These are phyloP conservation scores for Trissolcus japonicus DNA, from an alignment of 2,888 invertebrate genomes.

Conservation along the genomic window DNA sequence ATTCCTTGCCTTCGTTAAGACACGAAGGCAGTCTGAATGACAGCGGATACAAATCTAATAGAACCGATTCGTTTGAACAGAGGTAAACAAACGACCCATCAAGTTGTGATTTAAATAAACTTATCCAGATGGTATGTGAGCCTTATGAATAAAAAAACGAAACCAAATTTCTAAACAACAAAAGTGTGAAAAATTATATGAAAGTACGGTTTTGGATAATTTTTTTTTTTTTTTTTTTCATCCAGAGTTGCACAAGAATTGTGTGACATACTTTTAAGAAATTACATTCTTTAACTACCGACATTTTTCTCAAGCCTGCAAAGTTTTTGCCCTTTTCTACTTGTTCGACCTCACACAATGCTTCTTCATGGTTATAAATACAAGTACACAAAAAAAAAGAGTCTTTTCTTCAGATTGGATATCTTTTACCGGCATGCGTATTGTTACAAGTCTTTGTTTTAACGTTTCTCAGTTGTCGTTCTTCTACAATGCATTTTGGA, in stretches of 20 bases:
- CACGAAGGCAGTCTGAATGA: conserved; percentile 92
- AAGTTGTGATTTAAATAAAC: conserved; percentile 6
- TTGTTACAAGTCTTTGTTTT: conserved; percentile 49
- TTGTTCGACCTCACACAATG: conserved; percentile 42
- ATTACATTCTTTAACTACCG: conserved; percentile 35
- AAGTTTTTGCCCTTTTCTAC: conserved; percentile 38
- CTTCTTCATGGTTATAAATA: conserved; percentile 28
- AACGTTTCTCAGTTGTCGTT: conserved; percentile 27
- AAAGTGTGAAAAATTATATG: conserved; percentile 53
- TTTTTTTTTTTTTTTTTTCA: no score
- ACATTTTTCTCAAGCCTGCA: conserved; percentile 20
- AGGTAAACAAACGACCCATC: conserved; percentile 79
- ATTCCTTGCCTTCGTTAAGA: conserved; percentile 89
- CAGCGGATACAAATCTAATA: conserved; percentile 90
- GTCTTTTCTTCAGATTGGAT: conserved; percentile 49
- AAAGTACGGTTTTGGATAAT: background rate
- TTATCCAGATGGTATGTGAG: background rate
- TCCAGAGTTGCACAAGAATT: conserved; percentile 2
- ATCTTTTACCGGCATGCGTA: conserved; percentile 35
- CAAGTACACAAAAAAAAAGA: conserved; percentile 28
- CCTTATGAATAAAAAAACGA: background rate
- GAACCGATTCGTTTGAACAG: conserved; percentile 91
- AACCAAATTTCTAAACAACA: conserved; percentile 4
- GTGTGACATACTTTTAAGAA: conserved; percentile 21
- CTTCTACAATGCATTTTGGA: conserved; percentile 43